These are phyloP conservation scores for Ochropacha duplaris DNA, from an alignment of 2,888 invertebrate species.

Conservation along the genomic window DNA sequence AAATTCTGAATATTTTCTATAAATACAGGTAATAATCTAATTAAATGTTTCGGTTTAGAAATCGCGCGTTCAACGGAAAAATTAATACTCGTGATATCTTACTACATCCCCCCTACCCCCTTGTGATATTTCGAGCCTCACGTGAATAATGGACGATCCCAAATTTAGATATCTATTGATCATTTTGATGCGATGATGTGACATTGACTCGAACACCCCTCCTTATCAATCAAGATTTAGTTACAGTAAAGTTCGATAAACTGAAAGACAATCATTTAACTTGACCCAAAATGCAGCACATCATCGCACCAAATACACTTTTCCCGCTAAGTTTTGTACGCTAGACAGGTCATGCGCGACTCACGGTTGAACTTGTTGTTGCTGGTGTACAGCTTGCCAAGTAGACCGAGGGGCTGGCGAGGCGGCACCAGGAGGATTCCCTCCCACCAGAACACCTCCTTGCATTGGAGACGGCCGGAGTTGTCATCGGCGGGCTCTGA, in stretches of 20 bases:
- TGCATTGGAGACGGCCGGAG: constrained; percentile 83
- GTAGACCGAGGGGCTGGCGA: constrained; percentile 84
- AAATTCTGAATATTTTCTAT: too few relatives aligned
- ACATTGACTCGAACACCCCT: too few relatives aligned
- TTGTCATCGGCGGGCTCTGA: constrained; percentile 67
- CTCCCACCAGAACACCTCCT: constrained; percentile 89
- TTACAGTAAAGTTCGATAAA: too few relatives aligned
- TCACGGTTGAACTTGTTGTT: constrained; percentile 79
- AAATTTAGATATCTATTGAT: constrained; percentile 10
- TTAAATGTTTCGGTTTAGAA: too few relatives aligned
- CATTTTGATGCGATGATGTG: constrained; percentile 16
- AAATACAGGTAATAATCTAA: too few relatives aligned
- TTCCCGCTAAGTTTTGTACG: not conserved
- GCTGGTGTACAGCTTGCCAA: constrained; percentile 81
- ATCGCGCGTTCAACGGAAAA: too few relatives aligned
- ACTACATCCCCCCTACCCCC: too few relatives aligned
- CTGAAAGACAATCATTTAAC: too few relatives aligned
- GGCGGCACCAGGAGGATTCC: constrained; percentile 86
- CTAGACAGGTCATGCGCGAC: constrained; percentile 21
- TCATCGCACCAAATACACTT: constrained; percentile 13
- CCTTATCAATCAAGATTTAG: too few relatives aligned
- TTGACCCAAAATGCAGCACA: not conserved
- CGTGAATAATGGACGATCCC: too few relatives aligned
- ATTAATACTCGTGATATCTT: too few relatives aligned
- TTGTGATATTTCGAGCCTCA: too few relatives aligned